Conservation (phyloP, 2,888 invertebrate genomes). For the Spatulosminthurus flaviceps region DNA sequence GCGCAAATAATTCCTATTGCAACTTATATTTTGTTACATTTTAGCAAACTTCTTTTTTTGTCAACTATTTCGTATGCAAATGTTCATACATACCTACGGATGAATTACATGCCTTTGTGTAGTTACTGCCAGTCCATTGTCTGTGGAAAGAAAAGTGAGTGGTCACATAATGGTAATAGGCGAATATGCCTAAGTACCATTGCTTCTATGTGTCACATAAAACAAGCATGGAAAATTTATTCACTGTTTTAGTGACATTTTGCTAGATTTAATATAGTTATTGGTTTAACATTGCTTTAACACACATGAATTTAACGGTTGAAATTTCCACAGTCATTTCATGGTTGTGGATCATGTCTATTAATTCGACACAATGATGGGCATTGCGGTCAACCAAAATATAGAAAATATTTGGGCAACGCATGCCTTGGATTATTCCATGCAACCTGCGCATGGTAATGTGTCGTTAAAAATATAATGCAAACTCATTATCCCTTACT, state of each 20-base stretch:
- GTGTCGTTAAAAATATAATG: background rate
- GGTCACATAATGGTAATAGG: background rate
- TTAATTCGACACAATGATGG: constrained; percentile 4
- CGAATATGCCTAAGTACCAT: no score
- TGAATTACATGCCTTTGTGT: background rate
- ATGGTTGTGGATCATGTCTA: background rate
- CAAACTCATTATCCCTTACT: no score
- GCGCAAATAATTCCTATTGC: background rate
- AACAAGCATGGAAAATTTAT: no score
- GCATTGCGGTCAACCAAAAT: background rate
- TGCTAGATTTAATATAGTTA: background rate
- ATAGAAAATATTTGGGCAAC: background rate
- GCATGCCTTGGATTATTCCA: background rate
- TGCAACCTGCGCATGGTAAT: background rate
- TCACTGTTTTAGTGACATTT: background rate
- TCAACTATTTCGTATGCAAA: background rate
- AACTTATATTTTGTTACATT: background rate
- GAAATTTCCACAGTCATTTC: background rate
- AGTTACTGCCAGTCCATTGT: background rate
- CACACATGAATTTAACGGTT: background rate
- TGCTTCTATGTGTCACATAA: no score
- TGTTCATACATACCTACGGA: background rate
- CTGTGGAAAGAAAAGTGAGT: background rate
- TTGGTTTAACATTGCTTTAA: background rate
- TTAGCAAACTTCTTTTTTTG: background rate